Conservation (phyloP, 2,888 invertebrate species). For the Sinelater perroti region DNA sequence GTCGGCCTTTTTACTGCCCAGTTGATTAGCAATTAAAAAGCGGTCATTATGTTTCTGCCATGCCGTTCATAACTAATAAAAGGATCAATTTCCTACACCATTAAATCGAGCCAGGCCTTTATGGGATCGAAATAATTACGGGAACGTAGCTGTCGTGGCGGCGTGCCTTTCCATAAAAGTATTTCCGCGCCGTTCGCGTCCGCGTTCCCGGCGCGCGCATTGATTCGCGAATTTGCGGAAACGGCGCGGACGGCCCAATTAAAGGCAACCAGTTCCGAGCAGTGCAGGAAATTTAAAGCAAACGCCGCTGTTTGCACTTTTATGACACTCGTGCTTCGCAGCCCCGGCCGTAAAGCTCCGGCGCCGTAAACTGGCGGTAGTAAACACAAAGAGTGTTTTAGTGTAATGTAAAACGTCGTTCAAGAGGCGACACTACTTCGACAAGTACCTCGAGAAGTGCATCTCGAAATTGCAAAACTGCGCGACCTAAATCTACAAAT, state of each 20-base stretch:
- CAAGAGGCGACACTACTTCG: slow-evolving; percentile 31
- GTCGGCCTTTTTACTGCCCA: slow-evolving; percentile 31
- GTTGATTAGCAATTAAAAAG: slow-evolving; percentile 40
- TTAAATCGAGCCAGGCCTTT: slow-evolving; percentile 22
- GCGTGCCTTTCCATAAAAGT: neutral
- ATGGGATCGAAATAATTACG: slow-evolving; percentile 19
- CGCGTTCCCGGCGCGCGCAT: neutral
- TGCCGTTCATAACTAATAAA: slow-evolving; percentile 34
- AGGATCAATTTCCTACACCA: slow-evolving; percentile 30
- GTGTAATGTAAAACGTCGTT: slow-evolving; percentile 50
- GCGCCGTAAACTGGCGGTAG: slow-evolving; percentile 51
- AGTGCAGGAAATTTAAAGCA: slow-evolving; percentile 25
- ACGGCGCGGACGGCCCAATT: slow-evolving; percentile 1
- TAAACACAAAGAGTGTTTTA: slow-evolving; percentile 49
- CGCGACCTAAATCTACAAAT: slow-evolving; percentile 28
- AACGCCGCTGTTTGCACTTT: slow-evolving; percentile 31
- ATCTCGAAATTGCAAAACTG: slow-evolving; percentile 27
- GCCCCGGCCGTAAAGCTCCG: slow-evolving; percentile 52
- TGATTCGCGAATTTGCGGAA: slow-evolving; percentile 2
- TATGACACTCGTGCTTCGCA: slow-evolving; percentile 46
- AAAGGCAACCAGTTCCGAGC: slow-evolving; percentile 13
- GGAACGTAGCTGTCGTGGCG: neutral
- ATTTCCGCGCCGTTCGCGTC: neutral
- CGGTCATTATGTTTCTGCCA: slow-evolving; percentile 33
- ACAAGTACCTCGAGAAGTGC: slow-evolving; percentile 28